These are phyloP conservation scores for Anniella stebbinsi DNA, from an alignment of 2,797 vertebrate genomes.

Conservation along the genomic window DNA sequence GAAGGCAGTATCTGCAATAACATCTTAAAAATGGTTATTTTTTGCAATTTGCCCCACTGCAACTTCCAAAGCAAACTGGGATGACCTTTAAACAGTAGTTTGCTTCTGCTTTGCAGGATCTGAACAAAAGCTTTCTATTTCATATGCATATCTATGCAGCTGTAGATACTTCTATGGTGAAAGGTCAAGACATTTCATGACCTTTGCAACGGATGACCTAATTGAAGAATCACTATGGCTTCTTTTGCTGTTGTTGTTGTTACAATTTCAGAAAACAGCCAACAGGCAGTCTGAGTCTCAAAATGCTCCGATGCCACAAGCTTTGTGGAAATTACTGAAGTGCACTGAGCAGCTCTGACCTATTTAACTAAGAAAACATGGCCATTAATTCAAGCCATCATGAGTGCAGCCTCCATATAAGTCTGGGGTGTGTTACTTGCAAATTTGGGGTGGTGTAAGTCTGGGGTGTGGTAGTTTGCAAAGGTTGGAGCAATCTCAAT, in stretches of 20 bases:
- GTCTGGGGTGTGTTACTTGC: slow-evolving; percentile 13
- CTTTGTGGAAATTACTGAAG: slow-evolving; percentile 9
- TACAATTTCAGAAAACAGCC: slow-evolving; percentile 45
- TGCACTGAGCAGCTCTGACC: background rate
- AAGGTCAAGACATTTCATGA: slow-evolving; percentile 56
- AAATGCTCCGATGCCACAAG: slow-evolving; percentile 14
- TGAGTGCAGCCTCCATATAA: background rate
- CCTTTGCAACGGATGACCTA: slow-evolving; percentile 48
- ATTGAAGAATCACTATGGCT: slow-evolving; percentile 46
- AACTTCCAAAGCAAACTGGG: slow-evolving; percentile 49
- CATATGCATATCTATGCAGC: slow-evolving; percentile 46
- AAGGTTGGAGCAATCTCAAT: background rate
- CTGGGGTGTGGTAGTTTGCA: background rate
- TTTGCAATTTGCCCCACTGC: slow-evolving; percentile 50
- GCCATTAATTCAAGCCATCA: background rate
- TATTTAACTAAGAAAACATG: slow-evolving; percentile 5
- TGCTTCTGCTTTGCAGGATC: slow-evolving; percentile 62
- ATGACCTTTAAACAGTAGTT: slow-evolving; percentile 63
- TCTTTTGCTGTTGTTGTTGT: background rate
- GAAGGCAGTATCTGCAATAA: slow-evolving; percentile 56
- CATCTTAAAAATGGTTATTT: slow-evolving; percentile 48
- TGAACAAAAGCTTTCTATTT: slow-evolving; percentile 69
- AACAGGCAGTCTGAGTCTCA: background rate
- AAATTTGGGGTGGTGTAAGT: background rate
- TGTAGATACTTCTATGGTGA: slow-evolving; percentile 48